Percentiles rank a stretch among this genome's conserved stretches.
These are phyloP conservation scores for Morone saxatilis DNA, from an alignment of 2,113 vertebrate genomes.

Conservation along the genomic window DNA sequence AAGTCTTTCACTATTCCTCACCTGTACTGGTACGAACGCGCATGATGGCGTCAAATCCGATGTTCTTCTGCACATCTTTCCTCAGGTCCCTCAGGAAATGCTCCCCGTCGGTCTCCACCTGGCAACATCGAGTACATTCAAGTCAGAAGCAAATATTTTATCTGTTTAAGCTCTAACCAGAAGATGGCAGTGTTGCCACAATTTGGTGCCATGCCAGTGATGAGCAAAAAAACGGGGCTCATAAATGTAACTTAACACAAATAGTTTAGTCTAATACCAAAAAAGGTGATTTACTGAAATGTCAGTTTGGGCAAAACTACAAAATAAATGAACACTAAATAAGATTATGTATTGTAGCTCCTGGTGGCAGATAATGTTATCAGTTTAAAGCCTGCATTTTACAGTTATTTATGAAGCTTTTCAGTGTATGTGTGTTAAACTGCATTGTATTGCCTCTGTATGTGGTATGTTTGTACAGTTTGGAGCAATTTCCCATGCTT, in stretches of 20 bases:
- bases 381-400: neutral
- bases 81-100: slow-evolving; percentile 92
- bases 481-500: slow-evolving; percentile 30
- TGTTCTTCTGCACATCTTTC: slow-evolving; percentile 88
- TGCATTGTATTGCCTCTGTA: neutral
- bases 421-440: neutral
- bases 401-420: neutral
- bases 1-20: slow-evolving; percentile 54
- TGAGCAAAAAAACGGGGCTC: neutral
- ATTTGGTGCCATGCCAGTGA: neutral
- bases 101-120: slow-evolving; percentile 88
- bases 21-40: slow-evolving; percentile 96
- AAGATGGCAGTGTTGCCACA: slow-evolving; percentile 53
- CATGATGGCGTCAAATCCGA: slow-evolving; percentile 96
- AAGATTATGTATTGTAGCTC: neutral
- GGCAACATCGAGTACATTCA: neutral
- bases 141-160: neutral
- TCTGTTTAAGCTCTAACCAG: slow-evolving; percentile 18
- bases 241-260: neutral
- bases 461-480: slow-evolving; percentile 21
- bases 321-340: neutral
- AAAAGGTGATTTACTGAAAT: neutral
- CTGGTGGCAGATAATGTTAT: neutral
- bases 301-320: neutral
- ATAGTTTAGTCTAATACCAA: neutral